A percentile compares a stretch with the other conserved stretches of the same genome.
These are phyloP conservation scores for Fragum fragum DNA, from an alignment of 2,888 invertebrate genomes.

Conservation along the genomic window DNA sequence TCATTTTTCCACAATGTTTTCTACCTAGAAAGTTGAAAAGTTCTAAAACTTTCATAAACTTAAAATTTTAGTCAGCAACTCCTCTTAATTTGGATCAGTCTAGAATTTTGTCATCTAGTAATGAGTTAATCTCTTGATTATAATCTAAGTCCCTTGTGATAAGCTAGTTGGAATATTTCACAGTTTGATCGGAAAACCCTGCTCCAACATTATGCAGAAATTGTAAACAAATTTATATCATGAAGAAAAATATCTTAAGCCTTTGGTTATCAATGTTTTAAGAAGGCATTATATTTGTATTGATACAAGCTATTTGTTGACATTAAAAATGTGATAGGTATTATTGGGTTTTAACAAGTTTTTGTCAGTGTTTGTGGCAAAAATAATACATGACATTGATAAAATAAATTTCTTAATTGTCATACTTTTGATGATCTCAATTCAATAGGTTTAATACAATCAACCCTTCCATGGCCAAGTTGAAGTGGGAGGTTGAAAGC, in stretches of 20 bases:
- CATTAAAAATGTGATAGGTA: not conserved
- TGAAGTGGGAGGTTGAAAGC: too few species aligned
- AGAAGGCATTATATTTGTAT: conserved; percentile 12
- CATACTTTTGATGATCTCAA: too few species aligned
- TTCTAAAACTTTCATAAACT: not conserved
- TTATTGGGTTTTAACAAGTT: conserved; percentile 22
- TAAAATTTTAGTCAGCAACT: too few species aligned
- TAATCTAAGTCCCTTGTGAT: not conserved
- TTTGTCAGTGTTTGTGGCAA: conserved; percentile 14
- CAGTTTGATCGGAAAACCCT: conserved; percentile 21
- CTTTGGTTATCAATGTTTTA: conserved; percentile 13
- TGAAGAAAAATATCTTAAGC: not conserved
- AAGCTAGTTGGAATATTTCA: conserved; percentile 21
- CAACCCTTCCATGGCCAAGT: too few species aligned
- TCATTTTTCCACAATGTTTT: too few species aligned
- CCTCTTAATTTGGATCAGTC: too few species aligned
- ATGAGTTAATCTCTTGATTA: not conserved
- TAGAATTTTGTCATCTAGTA: not conserved
- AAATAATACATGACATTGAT: not conserved
- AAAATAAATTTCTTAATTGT: too few species aligned
- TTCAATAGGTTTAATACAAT: too few species aligned
- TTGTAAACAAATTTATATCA: conserved; percentile 18
- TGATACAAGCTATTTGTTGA: conserved; percentile 10
- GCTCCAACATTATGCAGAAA: conserved; percentile 20
- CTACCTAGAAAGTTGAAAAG: too few species aligned